Base-by-base conservation (phyloP, 2,113 vertebrate species). In the Nothoprocta pentlandii region DNA sequence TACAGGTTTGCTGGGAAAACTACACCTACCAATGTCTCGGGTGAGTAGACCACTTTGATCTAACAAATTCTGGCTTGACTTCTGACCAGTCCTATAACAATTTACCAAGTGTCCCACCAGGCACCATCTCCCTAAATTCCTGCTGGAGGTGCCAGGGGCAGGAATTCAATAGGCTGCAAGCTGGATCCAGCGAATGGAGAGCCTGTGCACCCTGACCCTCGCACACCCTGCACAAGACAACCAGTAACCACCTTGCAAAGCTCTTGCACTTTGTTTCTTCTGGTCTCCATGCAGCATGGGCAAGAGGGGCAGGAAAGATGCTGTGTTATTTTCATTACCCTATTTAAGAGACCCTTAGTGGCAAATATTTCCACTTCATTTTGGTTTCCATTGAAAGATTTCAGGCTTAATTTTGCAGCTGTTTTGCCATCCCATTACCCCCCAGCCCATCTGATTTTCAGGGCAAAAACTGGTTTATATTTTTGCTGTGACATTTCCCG, bases 381-480 rank as follows among this genome's bases (percentile, higher is more conserved):
- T 8, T 61, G 30, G 16, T 23, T 68, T 51, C 47, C 39, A 26
- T 17, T 56, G 63, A 66, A 13, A 12, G 4, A 49, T 11, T 3
- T n/a, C 4, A 15, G 5, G 47, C 81, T 71, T 32, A 8, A 17
- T 58, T 58, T 58, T 58, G 54, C 30, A 32, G 54, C 11, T 16
- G 54, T 46, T 41, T 41, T 46, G 17, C 76, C 62, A 16, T 49
- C 26, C 17, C 71, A 47, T 59, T 80, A 73, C 53, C 49, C 53
- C 47, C 19, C 34, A 49, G 15, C 39, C 28, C 15, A 41, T 9
- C 84, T 85, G 32, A 19, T 76, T 12, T 68, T 25, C 16, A 16
- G 30, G 59, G 47, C 21, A 16, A 5, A 3, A 32, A 19, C 13
- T 0, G 0, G 5, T 7, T 30, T 16, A 28, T 44, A 3, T 77